Evolutionary conservation across 2,113 vertebrate species (phyloP).

Genomic region (Dromiciops gliroides): DNA sequence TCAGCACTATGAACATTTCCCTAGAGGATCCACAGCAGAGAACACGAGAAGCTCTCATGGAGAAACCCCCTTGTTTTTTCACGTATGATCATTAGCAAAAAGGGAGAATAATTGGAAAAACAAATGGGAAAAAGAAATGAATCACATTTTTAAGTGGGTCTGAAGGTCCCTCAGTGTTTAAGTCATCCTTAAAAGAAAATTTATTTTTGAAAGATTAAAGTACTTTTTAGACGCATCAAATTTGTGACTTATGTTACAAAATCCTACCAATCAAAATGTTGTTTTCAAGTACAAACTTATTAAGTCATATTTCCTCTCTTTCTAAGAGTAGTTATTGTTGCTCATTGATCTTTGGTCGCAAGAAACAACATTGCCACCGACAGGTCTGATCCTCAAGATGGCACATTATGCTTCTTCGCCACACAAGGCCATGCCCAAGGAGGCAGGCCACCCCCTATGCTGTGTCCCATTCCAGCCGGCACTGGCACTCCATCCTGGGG

Average conservation of each 20-base stretch:
- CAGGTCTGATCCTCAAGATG: conserved; percentile 74
- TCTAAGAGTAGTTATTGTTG: conserved; percentile 79
- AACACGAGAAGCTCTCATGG: conserved; percentile 67
- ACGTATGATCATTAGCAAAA: conserved; percentile 69
- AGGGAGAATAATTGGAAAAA: conserved; percentile 75
- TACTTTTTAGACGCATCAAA: conserved; percentile 82
- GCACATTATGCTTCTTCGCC: conserved; percentile 82
- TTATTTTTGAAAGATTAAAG: conserved; percentile 78
- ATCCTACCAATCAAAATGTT: conserved; percentile 82
- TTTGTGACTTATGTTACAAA: conserved; percentile 82
- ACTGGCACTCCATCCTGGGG: conserved; percentile 71
- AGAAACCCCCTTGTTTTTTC: conserved; percentile 71
- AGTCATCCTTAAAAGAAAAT: conserved; percentile 76
- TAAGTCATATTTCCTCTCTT: conserved; percentile 72
- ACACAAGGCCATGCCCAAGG: conserved; percentile 73
- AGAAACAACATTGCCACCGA: conserved; percentile 84
- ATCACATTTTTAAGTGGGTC: conserved; percentile 63
- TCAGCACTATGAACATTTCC: conserved; percentile 43
- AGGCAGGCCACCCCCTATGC: conserved; percentile 76
- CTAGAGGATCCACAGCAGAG: conserved; percentile 71
- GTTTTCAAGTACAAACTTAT: conserved; percentile 80
- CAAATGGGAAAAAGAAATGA: conserved; percentile 71
- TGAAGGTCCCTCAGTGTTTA: conserved; percentile 72
- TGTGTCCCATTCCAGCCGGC: conserved; percentile 72
- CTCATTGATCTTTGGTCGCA: conserved; percentile 89